Base-by-base conservation (phyloP, 2,113 vertebrate species). In the Thunnus maccoyii region DNA sequence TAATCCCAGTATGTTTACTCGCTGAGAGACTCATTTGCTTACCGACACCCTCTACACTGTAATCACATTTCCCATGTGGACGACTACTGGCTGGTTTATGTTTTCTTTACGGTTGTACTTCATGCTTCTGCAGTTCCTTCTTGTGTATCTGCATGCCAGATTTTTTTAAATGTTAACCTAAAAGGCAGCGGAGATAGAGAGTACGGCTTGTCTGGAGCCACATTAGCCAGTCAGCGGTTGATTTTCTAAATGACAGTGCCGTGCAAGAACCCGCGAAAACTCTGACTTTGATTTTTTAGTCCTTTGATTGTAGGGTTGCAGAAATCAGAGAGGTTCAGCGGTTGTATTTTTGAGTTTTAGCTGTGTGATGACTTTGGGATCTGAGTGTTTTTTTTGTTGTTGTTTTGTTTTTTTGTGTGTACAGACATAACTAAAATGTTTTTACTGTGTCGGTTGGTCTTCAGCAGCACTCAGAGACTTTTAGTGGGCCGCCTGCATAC, bases 251-350 rank as follows among this genome's bases (percentile, higher is more conserved):
- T 88, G 70, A 75, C 64, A 66, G 82, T 78, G 71, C 47, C 13
- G 44, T 12, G 67, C 63, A 22, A 32, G 2, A 83, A 78, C 41
- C 81, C 60, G 5, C 78, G 47, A 65, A 79, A 80, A 41, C 36
- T 62, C 54, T 51, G 63, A 85, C 89, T 91, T 92, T 88, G 84
- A 90, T 88, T 89, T 75, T 77, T 76, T 56, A 20, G 65, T 57
- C 70, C 52, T 73, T 70, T 86, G 81, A 94, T 91, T 92, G 81
- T 51, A 89, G 85, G 80, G 77, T 84, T 76, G 76, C 50, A 76
- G 80, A 72, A 88, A 52, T 9, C 3, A 4, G 54, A 85, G 74
- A 36, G 20, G 27, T 47, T 66, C 47, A n/a, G 69, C 8, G 7
- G 74, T 75, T 68, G 71, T 80, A 57, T 85, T 86, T 85, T 72